Conservation (phyloP, 2,888 invertebrate species). For the Conistra vaccinii region DNA sequence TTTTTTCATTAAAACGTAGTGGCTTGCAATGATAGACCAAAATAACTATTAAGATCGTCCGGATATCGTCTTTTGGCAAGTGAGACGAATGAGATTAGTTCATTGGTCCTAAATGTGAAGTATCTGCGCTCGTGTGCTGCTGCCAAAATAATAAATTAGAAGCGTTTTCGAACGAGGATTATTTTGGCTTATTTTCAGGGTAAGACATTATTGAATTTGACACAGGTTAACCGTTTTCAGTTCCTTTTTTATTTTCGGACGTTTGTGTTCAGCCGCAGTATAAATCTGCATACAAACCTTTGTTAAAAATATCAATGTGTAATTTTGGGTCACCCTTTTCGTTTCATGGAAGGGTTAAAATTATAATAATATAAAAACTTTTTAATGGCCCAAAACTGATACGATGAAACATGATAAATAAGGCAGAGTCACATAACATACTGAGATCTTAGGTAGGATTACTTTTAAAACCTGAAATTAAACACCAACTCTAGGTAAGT, state of each 20-base stretch:
- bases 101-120: conserved; percentile 24
- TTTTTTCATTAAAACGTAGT: background rate
- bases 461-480: conserved; percentile 18
- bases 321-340: conserved; percentile 5
- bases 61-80: conserved; percentile 39
- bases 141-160: conserved; percentile 49
- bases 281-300: conserved; percentile 4
- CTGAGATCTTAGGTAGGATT: background rate
- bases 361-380: background rate
- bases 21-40: background rate
- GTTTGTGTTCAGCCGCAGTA: background rate
- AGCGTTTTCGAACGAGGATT: conserved; percentile 4
- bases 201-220: conserved; percentile 27
- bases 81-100: conserved; percentile 15
- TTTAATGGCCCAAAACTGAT: background rate
- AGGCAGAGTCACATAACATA: background rate
- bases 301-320: conserved; percentile 13
- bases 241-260: conserved; percentile 26
- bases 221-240: conserved; percentile 19
- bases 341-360: background rate
- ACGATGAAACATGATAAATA: background rate
- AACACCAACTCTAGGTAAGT: conserved; percentile 7
- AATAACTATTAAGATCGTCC: background rate
- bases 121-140: conserved; percentile 10
- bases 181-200: conserved; percentile 19